These are phyloP conservation scores for Philopotamus ludificatus DNA, from an alignment of 1,140 invertebrate species.

Conservation along the genomic window DNA sequence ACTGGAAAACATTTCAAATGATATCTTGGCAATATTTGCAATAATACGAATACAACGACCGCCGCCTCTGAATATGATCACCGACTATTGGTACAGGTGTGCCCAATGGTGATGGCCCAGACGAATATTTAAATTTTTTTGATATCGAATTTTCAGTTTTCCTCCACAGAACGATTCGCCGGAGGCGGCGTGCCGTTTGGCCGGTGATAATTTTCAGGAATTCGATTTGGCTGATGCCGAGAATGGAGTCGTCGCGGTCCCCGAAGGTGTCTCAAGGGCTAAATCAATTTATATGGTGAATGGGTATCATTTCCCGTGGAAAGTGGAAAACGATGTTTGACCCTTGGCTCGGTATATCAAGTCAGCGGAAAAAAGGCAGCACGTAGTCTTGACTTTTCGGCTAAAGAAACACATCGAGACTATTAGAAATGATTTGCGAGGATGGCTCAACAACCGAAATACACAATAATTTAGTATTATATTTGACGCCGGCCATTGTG, in stretches of 20 bases:
- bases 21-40: no score
- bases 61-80: no score
- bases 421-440: neutral
- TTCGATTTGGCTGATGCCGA: constrained; percentile 10
- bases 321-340: constrained; percentile 40
- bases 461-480: neutral
- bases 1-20: no score
- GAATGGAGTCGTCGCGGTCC: neutral
- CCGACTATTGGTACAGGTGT: no score
- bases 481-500: neutral
- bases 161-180: no score
- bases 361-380: constrained; percentile 17
- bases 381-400: neutral
- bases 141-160: no score
- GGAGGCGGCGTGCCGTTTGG: neutral
- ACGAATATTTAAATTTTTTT: no score
- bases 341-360: constrained; percentile 23
- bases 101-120: no score
- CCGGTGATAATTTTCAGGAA: neutral
- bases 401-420: neutral
- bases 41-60: no score
- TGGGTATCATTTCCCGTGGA: constrained; percentile 28
- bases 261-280: neutral
- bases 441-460: neutral
- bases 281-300: constrained; percentile 29